A percentile compares a stretch with the other conserved stretches of the same genome.
These are phyloP conservation scores for Biston betularia DNA, from an alignment of 2,888 invertebrate species.

Conservation along the genomic window DNA sequence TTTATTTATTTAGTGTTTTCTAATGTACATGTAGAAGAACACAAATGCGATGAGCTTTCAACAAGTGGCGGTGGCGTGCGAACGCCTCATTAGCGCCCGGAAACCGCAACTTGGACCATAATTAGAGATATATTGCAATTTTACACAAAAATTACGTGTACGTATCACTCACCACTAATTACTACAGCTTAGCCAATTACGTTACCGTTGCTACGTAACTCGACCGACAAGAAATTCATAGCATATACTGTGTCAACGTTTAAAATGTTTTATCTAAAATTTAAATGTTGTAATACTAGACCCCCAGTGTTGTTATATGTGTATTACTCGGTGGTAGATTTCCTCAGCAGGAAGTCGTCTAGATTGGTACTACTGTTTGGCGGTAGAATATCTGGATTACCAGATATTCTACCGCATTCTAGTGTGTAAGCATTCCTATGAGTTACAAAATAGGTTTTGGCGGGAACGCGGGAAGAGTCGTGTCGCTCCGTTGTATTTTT, in stretches of 20 bases:
- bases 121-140: conserved; percentile 50
- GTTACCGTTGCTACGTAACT: conserved; percentile 24
- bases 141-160: conserved; percentile 42
- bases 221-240: not conserved
- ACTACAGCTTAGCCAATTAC: conserved; percentile 38
- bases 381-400: too few relatives aligned
- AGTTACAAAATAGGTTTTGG: too few relatives aligned
- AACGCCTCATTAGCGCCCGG: conserved; percentile 52
- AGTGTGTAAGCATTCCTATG: too few relatives aligned
- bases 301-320: too few relatives aligned
- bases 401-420: too few relatives aligned
- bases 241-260: not conserved
- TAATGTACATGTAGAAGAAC: conserved; percentile 48
- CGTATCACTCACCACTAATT: conserved; percentile 41
- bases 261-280: not conserved
- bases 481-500: too few relatives aligned
- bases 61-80: conserved; percentile 54
- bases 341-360: too few relatives aligned
- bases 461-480: too few relatives aligned
- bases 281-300: not conserved
- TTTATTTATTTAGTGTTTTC: conserved; percentile 37
- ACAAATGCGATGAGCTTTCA: conserved; percentile 58
- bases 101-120: conserved; percentile 53
- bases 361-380: too few relatives aligned
- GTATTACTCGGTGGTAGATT: too few relatives aligned